Conservation (phyloP, 1,140 invertebrate genomes). For the Camponotus vicinus region DNA sequence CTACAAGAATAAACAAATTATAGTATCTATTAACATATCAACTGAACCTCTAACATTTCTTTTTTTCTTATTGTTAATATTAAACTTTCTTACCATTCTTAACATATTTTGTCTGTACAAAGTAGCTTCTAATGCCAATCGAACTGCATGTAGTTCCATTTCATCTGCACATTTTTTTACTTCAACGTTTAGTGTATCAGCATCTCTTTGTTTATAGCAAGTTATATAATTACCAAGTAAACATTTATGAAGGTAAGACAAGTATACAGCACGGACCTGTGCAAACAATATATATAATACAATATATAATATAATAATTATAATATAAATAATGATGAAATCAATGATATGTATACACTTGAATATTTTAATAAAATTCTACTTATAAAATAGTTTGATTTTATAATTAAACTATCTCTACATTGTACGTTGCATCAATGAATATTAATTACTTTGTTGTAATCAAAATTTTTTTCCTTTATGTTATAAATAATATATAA, state of each 20-base stretch:
- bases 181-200: constrained; percentile 57
- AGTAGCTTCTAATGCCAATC: constrained; percentile 73
- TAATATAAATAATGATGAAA: no score
- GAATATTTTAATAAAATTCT: no score
- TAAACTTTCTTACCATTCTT: constrained; percentile 70
- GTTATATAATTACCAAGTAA: constrained; percentile 76
- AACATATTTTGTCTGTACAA: constrained; percentile 78
- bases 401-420: no score
- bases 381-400: no score
- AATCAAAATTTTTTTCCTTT: neutral
- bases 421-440: no score
- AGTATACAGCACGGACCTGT: constrained; percentile 78
- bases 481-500: neutral
- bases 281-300: constrained; percentile 29
- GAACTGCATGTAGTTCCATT: constrained; percentile 76
- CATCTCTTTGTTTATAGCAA: constrained; percentile 67
- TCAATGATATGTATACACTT: no score
- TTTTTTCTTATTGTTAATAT: constrained; percentile 74
- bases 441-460: no score
- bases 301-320: neutral
- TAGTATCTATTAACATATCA: neutral
- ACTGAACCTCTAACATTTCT: constrained; percentile 14
- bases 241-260: constrained; percentile 79
- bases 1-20: constrained; percentile 60
- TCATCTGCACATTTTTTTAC: constrained; percentile 76